Evolutionary conservation across 1,140 invertebrate species (phyloP), one percentile per base, ranked within the genome.

Genomic region (Palaemon carinicauda): DNA sequence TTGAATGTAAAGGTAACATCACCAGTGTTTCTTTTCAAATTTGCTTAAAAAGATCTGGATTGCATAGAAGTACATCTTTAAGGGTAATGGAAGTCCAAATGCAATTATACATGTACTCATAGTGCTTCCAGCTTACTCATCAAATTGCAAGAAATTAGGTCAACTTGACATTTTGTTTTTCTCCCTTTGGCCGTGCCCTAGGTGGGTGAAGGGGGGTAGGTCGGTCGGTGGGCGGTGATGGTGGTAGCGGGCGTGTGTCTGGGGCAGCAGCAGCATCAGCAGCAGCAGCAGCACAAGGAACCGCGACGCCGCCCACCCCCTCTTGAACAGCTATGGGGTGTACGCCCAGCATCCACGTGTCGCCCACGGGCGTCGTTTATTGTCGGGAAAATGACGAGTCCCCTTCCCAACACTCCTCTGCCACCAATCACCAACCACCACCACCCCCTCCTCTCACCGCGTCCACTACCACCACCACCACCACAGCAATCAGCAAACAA

Each of bases 331-430:
- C 41, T 41, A 41, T 75, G 73, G 73, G 73, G 73, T 75, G 73
- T 21, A 75, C 73, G 73, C 73, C 73, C 33, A 75, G 73, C 3
- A 33, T 75, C 24, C 73, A 75, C 19, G 73, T 75, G 19, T 75
- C 73, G 15, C 73, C 19, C 73, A 75, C 73, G 0, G 73, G 73
- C 15, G 73, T 75, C 15, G 29, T 75, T 19, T 50, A 75, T 33
- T 75, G 73, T 41, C 14, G 73, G 14, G 73, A 75, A 9, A 75
- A 75, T 21, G 73, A 75, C 21, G 33, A 50, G 2, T 75, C 73
- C n/a, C 73, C 73, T 19, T 75, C 33, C n/a, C 73, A 41, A 33
- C 9, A n/a, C 33, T 15, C 14, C 33, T 10, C 21, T 10, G 41
- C 73, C 12, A 50, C 73, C 73, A 75, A 75, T 33, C 73, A 75